Percentiles rank a stretch among this genome's conserved stretches.
Evolutionary conservation across 2,113 vertebrate species (phyloP).

Genomic region (Chionodraco myersi): DNA sequence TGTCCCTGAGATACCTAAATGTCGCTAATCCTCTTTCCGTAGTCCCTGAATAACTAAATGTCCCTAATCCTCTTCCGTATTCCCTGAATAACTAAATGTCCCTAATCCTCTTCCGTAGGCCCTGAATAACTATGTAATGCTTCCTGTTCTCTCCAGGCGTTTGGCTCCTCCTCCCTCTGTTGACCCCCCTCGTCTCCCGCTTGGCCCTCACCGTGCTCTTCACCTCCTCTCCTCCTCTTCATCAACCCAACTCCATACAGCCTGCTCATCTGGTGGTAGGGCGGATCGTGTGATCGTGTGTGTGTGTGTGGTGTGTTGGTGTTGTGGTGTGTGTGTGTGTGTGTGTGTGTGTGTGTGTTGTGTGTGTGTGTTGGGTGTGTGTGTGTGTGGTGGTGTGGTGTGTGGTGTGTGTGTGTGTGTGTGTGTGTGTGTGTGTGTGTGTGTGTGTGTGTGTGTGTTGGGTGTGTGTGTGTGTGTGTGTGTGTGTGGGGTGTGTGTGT

Average conservation of each 20-base stretch:
- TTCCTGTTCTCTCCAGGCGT: constrained; percentile 59
- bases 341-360: no score
- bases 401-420: no score
- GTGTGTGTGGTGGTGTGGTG: constrained; percentile 1
- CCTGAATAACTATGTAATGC: not conserved
- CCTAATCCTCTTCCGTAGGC: no score
- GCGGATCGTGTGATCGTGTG: not conserved
- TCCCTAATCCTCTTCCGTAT: no score
- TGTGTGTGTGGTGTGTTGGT: no score
- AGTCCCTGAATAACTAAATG: no score
- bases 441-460: not conserved
- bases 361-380: no score
- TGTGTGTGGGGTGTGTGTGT: not conserved
- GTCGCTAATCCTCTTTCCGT: no score
- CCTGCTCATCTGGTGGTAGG: constrained; percentile 60
- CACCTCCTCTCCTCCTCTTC: constrained; percentile 1
- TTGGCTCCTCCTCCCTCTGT: constrained; percentile 63
- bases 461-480: constrained; percentile 3
- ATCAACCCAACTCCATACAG: constrained; percentile 26
- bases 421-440: no score
- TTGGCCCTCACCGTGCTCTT: constrained; percentile 4
- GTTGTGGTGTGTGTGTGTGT: no score
- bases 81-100: no score
- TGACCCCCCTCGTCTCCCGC: constrained; percentile 40
- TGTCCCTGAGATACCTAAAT: no score